Evolutionary conservation across 2,797 vertebrate genomes (phyloP), one percentile per base, ranked within the genome.

Genomic region (Labeo calbasu): DNA sequence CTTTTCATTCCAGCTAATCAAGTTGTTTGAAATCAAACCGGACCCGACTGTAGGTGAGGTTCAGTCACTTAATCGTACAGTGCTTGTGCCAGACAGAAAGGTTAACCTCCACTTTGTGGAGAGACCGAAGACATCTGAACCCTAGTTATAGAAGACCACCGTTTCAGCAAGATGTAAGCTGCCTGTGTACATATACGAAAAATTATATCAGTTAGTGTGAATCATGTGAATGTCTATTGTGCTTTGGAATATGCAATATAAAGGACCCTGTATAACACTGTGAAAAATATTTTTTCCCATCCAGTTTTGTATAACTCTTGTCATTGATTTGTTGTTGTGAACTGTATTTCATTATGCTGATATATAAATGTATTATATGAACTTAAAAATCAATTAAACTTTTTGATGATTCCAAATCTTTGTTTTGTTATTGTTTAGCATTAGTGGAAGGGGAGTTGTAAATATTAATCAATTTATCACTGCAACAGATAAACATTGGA

Each of bases 91-190:
- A 17, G 93, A 95, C 86, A 86, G 88, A 89, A 87, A 85, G 9
- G 46, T 95, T 0, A 93, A 87, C 83, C 86, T 96, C 2, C 88
- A 92, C 89, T 94, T 96, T 73, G 85, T 93, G 83, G 92, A 94
- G 51, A 91, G 95, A 85, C n/a, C 70, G 46, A 28, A 66, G 43
- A 3, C 40, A 46, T 19, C 46, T 77, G 63, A 40, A 25, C 23
- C 5, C 13, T 48, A 76, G 43, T 15, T 43, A 6, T 40, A 83
- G 32, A 66, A 51, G 14, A 82, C 21, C 13, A 17, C 9, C 0
- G 36, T 15, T 63, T 48, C 36, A 77, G 21, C n/a, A 55, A 32
- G 0, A 75, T 50, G 55, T 55, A 40, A 77, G 32, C 57, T 61
- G 14, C 3, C 25, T 77, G 3, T 65, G 10, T n/a, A 43, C 32